phyloP scores from a whole-genome alignment of 92 coral and sea anemone species.

The Zoanthus gigantus region DNA sequence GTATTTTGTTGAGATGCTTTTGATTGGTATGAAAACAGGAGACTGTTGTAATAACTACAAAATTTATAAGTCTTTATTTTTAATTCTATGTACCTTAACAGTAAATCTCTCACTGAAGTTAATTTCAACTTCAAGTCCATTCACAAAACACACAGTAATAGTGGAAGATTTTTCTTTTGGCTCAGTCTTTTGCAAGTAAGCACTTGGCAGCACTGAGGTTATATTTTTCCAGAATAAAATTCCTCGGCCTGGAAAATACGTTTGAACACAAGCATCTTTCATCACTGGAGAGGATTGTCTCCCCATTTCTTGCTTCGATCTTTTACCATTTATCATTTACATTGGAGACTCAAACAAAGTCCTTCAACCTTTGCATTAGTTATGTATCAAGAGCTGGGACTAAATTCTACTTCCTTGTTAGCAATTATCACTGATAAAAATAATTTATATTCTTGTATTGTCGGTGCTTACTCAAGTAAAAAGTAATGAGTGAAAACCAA shows the following conservation, averaged over 20 bases:
- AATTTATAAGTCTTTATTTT: neutral
- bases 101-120: conserved; percentile 40
- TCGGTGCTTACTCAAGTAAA: neutral
- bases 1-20: too few relatives aligned
- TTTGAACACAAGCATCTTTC: conserved; percentile 53
- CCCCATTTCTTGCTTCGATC: conserved; percentile 15
- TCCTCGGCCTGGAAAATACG: conserved; percentile 31
- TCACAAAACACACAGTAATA: conserved; percentile 53
- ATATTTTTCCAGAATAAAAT: conserved; percentile 20
- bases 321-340: conserved; percentile 38
- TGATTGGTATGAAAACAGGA: neutral
- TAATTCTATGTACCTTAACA: conserved; percentile 47
- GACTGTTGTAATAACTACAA: too few relatives aligned
- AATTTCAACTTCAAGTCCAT: conserved; percentile 42
- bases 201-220: conserved; percentile 21
- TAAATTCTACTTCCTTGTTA: conserved; percentile 31
- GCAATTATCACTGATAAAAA: neutral
- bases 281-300: conserved; percentile 30
- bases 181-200: conserved; percentile 6
- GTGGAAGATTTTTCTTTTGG: conserved; percentile 24
- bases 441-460: neutral
- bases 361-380: neutral
- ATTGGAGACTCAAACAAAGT: neutral
- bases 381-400: neutral
- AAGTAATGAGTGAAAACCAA: neutral